Base-by-base conservation (phyloP, 1,140 invertebrate species). In the Popillia japonica region DNA sequence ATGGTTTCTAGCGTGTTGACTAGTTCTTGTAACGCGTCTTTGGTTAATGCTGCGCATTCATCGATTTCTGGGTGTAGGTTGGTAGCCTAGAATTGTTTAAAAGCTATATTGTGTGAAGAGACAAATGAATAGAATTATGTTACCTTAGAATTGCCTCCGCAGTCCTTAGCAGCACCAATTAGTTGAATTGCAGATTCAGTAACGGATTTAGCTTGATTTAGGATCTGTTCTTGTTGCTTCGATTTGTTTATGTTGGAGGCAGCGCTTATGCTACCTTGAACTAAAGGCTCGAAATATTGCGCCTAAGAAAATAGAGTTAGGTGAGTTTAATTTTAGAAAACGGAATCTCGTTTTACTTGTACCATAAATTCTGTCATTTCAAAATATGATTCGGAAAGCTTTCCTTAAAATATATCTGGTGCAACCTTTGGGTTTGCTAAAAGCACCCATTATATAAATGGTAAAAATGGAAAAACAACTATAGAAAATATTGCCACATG, bases 131-230 rank as follows among this genome's bases (percentile, higher is more conserved):
- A 8, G 20, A n/a, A n/a, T n/a, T n/a, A n/a, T 77, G 80, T 82
- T 83, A 92, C 92, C 83, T 94, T 94, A 0, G 96, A 94, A 91
- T 98, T 99, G n/a, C 97, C 97, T 2, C 94, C 96, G 8, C 93
- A 92, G 84, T 98, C 96, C 86, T 97, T 98, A 6, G 94, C 92
- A 0, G 94, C 92, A 80, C 93, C 94, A 61, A 99, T 89, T 44
- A 99, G 88, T 84, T 98, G 96, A 9, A 96, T 87, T 9, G 94
- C 91, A 10, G 95, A 95, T 88, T 99, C 98, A 0, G 95, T 91
- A 14, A 99, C 96, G 0, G 98, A 98, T 86, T 98, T 97, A 0
- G 95, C 93, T 86, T 98, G 96, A 85, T 99, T 96, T 17, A 99
- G 88, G 20, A 99, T 87, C 40, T 92, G 90, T 86, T 94, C 94